Evolutionary conservation across 2,797 vertebrate species (phyloP).

Genomic region (Nannoperca australis): DNA sequence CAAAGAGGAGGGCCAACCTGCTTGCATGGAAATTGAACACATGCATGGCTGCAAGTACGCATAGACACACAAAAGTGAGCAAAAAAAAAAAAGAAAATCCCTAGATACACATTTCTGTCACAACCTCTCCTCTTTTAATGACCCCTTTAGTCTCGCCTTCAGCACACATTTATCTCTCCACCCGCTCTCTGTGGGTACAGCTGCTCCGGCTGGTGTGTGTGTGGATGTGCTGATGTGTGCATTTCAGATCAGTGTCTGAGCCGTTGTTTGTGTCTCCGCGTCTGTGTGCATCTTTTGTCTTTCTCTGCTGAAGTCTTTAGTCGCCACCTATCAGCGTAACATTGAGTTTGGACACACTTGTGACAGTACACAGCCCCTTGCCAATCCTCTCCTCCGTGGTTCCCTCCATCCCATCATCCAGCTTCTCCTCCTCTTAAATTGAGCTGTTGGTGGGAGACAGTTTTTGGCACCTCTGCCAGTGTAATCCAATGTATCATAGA

Average conservation of each 20-base stretch:
- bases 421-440: slow-evolving; percentile 60
- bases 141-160: slow-evolving; percentile 83
- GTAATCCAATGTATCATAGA: slow-evolving; percentile 44
- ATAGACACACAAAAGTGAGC: slow-evolving; percentile 49
- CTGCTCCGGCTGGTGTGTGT: slow-evolving; percentile 71
- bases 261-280: slow-evolving; percentile 60
- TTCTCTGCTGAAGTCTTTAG: slow-evolving; percentile 46
- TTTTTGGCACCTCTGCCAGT: slow-evolving; percentile 58
- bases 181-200: slow-evolving; percentile 76
- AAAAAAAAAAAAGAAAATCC: slow-evolving; percentile 68
- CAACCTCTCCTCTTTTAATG: slow-evolving; percentile 81
- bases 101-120: slow-evolving; percentile 81
- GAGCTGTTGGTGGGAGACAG: slow-evolving; percentile 67
- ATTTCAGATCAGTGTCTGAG: slow-evolving; percentile 70
- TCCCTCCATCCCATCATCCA: slow-evolving; percentile 41
- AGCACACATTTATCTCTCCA: slow-evolving; percentile 75
- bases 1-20: slow-evolving; percentile 61
- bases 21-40: slow-evolving; percentile 63
- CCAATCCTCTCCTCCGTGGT: slow-evolving; percentile 15
- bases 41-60: slow-evolving; percentile 30
- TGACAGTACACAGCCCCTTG: slow-evolving; percentile 47
- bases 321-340: slow-evolving; percentile 59
- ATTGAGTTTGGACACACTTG: slow-evolving; percentile 64
- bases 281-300: slow-evolving; percentile 60
- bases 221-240: slow-evolving; percentile 53